Conservation (phyloP, 2,888 invertebrate species). For the Hedya salicella region DNA sequence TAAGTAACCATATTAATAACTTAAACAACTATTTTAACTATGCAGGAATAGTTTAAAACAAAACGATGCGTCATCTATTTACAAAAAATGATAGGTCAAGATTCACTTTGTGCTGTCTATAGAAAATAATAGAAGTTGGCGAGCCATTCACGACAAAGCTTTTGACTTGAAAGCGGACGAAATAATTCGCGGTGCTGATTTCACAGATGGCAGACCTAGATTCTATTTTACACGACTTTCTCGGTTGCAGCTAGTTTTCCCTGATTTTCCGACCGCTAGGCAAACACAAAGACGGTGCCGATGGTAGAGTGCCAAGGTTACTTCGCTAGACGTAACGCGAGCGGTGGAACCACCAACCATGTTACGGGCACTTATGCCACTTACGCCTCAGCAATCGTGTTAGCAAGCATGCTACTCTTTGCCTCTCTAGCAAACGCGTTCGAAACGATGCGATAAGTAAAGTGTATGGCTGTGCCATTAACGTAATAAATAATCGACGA, state of each 20-base stretch:
- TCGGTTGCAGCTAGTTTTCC: constrained; percentile 23
- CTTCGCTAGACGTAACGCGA: constrained; percentile 12
- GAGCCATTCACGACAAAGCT: constrained; percentile 11
- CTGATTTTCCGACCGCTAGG: constrained; percentile 25
- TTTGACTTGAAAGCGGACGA: constrained; percentile 7
- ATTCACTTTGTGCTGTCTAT: neutral
- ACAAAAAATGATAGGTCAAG: neutral
- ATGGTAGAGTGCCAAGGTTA: constrained; percentile 6
- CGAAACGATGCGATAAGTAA: neutral
- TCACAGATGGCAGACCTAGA: constrained; percentile 21
- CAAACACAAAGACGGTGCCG: constrained; percentile 30
- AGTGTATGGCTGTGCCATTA: too few species aligned
- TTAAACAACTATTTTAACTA: too few species aligned
- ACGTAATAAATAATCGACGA: too few species aligned
- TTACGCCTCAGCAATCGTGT: constrained; percentile 1
- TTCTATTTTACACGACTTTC: constrained; percentile 18
- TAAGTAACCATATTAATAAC: too few species aligned
- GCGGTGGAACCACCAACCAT: neutral
- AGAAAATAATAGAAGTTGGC: neutral
- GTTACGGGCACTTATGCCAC: neutral
- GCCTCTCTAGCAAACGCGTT: neutral
- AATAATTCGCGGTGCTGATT: constrained; percentile 15
- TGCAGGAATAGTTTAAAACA: too few species aligned
- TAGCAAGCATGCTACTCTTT: neutral
- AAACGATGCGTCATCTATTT: neutral